phyloP scores from a whole-genome alignment of 2,113 vertebrate species.

The Serinus canaria region DNA sequence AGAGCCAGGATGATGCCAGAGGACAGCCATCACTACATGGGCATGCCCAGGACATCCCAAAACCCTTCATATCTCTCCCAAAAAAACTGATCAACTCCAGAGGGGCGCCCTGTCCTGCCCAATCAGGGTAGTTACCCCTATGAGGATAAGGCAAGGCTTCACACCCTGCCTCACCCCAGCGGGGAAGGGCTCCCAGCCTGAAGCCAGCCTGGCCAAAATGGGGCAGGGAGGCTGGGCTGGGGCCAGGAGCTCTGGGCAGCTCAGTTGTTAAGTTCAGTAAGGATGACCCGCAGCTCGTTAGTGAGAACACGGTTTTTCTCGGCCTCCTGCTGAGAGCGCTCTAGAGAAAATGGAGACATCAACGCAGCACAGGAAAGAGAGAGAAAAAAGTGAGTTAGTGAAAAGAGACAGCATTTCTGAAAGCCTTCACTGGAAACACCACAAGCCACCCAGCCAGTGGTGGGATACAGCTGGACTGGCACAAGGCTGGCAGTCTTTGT shows the following conservation, averaged over 20 bases:
- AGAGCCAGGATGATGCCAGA: neutral
- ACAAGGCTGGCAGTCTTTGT: neutral
- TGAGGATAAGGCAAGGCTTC: neutral
- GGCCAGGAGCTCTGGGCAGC: neutral
- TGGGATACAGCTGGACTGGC: neutral
- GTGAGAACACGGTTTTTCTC: conserved; percentile 71
- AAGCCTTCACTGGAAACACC: neutral
- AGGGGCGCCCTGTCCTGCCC: neutral
- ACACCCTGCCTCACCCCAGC: neutral
- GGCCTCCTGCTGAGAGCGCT: conserved; percentile 66
- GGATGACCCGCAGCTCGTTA: conserved; percentile 71
- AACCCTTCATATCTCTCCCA: neutral
- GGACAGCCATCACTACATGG: rapidly evolving
- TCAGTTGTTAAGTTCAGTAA: conserved; percentile 74
- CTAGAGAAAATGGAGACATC: conserved; percentile 53
- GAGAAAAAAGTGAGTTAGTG: conserved; percentile 67
- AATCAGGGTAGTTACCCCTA: neutral
- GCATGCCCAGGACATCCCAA: neutral
- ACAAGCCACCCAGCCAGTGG: neutral
- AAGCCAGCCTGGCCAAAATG: neutral
- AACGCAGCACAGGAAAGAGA: conserved; percentile 56
- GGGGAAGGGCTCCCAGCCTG: neutral
- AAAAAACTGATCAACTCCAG: neutral
- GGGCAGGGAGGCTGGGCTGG: neutral
- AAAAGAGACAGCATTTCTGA: conserved; percentile 7